phyloP scores from a whole-genome alignment of 1,140 invertebrate genomes.

The Diploscapter pachys region DNA sequence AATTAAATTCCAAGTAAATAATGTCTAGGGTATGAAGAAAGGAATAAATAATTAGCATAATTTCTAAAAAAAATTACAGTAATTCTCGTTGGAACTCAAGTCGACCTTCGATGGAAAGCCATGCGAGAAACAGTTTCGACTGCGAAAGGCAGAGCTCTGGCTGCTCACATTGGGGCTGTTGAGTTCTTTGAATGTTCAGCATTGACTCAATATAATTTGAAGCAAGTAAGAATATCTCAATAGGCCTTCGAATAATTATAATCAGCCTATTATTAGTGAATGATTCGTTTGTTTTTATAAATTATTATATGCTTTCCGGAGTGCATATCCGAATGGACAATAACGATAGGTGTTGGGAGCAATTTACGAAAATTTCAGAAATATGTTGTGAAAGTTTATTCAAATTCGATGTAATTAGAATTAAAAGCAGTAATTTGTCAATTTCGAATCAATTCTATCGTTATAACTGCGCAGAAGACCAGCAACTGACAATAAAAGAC shows the following conservation, averaged over 20 bases:
- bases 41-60: not conserved
- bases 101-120: constrained; percentile 84
- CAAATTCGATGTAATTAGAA: no score
- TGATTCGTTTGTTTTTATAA: not conserved
- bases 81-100: constrained; percentile 77
- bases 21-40: not conserved
- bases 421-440: no score
- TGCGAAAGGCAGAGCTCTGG: constrained; percentile 71
- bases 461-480: no score
- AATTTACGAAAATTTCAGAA: not conserved
- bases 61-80: constrained; percentile 66
- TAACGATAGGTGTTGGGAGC: not conserved
- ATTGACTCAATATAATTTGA: constrained; percentile 84
- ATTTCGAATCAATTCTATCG: no score
- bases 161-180: constrained; percentile 73
- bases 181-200: constrained; percentile 85
- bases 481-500: not conserved
- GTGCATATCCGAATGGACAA: not conserved
- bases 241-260: not conserved
- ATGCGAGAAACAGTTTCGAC: constrained; percentile 74
- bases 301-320: not conserved
- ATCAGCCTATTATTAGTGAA: not conserved
- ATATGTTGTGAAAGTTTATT: no score
- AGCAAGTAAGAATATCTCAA: constrained; percentile 69
- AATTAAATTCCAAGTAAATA: not conserved